Evolutionary conservation across 2,113 vertebrate genomes (phyloP).

Genomic region (Coptodon rendalli): DNA sequence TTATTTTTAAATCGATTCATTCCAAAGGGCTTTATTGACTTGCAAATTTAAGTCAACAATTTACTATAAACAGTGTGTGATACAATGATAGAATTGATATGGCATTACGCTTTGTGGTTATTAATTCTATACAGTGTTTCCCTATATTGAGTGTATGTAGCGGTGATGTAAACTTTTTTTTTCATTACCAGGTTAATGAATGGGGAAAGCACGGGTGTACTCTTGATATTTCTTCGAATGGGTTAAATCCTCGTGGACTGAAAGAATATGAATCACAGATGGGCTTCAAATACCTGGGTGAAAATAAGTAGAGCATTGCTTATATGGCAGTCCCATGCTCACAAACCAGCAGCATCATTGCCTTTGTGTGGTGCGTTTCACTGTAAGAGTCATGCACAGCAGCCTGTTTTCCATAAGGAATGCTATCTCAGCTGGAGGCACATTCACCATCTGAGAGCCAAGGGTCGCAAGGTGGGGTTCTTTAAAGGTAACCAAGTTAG

Average conservation of each 20-base stretch:
- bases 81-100: neutral
- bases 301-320: conserved; percentile 70
- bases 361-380: conserved; percentile 27
- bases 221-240: conserved; percentile 11
- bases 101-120: neutral
- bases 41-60: neutral
- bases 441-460: conserved; percentile 59
- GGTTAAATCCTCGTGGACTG: conserved; percentile 16
- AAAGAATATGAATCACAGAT: conserved; percentile 80
- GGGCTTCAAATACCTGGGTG: conserved; percentile 72
- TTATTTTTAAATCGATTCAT: neutral
- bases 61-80: neutral
- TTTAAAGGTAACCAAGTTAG: conserved; percentile 50
- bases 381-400: conserved; percentile 65
- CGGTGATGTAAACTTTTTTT: neutral
- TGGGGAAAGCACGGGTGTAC: neutral
- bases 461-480: conserved; percentile 59
- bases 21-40: neutral
- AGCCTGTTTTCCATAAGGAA: neutral
- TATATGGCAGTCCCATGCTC: conserved; percentile 70
- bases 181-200: conserved; percentile 34
- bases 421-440: conserved; percentile 35
- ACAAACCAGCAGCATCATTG: conserved; percentile 53
- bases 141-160: neutral
- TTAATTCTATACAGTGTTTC: neutral